phyloP scores from a whole-genome alignment of 2,113 vertebrate genomes.

The Grus americana region DNA sequence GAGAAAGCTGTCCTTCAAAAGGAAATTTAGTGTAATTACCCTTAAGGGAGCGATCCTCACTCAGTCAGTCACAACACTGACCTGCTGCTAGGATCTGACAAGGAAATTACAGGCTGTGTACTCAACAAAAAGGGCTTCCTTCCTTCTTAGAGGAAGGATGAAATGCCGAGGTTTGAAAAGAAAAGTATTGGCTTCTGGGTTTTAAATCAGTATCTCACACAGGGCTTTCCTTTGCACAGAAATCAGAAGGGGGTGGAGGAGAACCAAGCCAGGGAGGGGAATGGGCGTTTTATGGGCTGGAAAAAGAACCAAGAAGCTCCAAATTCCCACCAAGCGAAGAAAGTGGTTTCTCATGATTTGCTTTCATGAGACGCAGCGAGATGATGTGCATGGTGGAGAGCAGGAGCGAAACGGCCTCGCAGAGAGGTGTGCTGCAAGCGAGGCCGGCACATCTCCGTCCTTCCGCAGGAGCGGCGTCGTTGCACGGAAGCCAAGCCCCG shows the following conservation, averaged over 20 bases:
- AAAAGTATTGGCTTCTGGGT: slow-evolving; percentile 65
- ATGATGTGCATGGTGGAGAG: rapidly evolving
- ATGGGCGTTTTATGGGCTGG: not conserved
- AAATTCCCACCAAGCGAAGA: rapidly evolving
- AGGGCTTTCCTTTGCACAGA: slow-evolving; percentile 9
- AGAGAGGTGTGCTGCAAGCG: not conserved
- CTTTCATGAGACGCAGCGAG: rapidly evolving
- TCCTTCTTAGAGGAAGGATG: slow-evolving; percentile 50
- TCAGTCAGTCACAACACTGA: slow-evolving; percentile 86
- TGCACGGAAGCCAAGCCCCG: rapidly evolving
- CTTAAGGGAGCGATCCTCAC: slow-evolving; percentile 80
- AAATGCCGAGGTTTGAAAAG: slow-evolving; percentile 55
- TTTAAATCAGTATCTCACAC: not conserved
- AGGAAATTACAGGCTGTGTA: slow-evolving; percentile 80
- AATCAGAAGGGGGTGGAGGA: not conserved
- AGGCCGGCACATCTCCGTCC: not conserved
- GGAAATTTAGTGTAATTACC: slow-evolving; percentile 82
- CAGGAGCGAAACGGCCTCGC: not conserved
- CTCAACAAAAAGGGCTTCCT: slow-evolving; percentile 75
- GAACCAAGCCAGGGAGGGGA: not conserved
- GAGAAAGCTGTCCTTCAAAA: slow-evolving; percentile 82
- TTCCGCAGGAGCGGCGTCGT: rapidly evolving
- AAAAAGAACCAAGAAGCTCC: not conserved
- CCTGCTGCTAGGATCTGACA: slow-evolving; percentile 79
- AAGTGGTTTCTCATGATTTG: not conserved